Percentiles rank a stretch among this genome's conserved stretches.
Evolutionary conservation across 2,888 invertebrate genomes (phyloP).

Genomic region (Chymomyza fuscimana): DNA sequence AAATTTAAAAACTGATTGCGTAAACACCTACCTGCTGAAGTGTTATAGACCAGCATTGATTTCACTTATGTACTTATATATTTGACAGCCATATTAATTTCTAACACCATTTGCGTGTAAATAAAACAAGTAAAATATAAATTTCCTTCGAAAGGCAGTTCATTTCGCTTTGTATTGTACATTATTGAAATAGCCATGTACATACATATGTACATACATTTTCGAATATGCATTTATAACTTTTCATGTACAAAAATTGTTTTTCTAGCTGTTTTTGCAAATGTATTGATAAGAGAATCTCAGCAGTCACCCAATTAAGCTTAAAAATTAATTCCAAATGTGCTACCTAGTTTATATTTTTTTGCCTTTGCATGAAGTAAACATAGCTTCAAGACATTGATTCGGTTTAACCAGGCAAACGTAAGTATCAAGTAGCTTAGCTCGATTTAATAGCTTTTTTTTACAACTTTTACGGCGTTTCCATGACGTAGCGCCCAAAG

Average conservation of each 20-base stretch:
- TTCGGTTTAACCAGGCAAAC: neutral
- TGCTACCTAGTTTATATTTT: neutral
- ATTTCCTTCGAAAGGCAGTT: neutral
- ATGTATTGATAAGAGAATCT: neutral
- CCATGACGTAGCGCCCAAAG: neutral
- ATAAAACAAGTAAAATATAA: neutral
- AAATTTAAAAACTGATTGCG: no score
- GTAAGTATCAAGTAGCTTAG: neutral
- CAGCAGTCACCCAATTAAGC: neutral
- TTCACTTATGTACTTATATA: no score
- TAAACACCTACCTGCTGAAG: no score
- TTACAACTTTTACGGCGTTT: neutral
- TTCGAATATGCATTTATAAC: neutral
- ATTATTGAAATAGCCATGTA: neutral
- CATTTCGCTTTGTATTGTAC: neutral
- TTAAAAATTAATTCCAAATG: neutral
- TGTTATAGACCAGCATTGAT: neutral
- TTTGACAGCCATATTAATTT: neutral
- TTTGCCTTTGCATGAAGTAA: neutral
- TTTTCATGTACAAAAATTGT: neutral
- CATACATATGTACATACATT: neutral
- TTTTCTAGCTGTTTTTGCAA: neutral
- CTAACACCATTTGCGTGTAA: neutral
- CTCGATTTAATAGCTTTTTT: neutral
- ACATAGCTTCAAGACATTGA: neutral